Conservation (phyloP, 2,888 invertebrate genomes). For the Cephonodes hylas region DNA sequence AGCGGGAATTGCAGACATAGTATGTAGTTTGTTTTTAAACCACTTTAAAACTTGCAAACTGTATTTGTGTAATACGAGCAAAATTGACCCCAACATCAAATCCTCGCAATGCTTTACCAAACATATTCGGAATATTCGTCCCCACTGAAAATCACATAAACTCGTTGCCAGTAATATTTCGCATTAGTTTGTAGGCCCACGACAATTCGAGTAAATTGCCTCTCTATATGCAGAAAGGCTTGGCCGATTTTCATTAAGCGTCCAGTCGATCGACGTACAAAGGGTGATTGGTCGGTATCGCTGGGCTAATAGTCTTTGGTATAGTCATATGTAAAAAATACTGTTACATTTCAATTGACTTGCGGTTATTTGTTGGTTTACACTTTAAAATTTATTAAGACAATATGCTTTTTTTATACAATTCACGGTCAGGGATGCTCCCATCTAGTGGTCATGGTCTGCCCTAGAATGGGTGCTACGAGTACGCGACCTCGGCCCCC, state of each 20-base stretch:
- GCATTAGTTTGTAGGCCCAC: conserved; percentile 60
- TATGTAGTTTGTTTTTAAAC: no score
- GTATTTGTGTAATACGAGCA: no score
- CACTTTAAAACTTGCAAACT: no score
- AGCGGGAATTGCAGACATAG: no score
- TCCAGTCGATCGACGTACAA: conserved; percentile 47
- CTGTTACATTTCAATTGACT: not conserved
- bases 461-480: no score
- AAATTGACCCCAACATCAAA: not conserved
- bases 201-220: conserved; percentile 68
- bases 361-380: no score
- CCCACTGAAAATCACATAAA: not conserved
- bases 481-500: no score
- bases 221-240: conserved; percentile 72
- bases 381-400: no score
- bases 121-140: not conserved
- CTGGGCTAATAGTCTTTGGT: conserved; percentile 22
- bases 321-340: conserved; percentile 5
- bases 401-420: no score
- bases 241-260: conserved; percentile 72
- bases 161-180: conserved; percentile 45
- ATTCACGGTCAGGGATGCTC: no score
- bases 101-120: not conserved
- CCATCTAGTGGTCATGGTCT: no score
- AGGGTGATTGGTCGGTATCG: conserved; percentile 44